These are phyloP conservation scores for Tringa solitaria DNA, from an alignment of 2,113 vertebrate species.

Conservation along the genomic window DNA sequence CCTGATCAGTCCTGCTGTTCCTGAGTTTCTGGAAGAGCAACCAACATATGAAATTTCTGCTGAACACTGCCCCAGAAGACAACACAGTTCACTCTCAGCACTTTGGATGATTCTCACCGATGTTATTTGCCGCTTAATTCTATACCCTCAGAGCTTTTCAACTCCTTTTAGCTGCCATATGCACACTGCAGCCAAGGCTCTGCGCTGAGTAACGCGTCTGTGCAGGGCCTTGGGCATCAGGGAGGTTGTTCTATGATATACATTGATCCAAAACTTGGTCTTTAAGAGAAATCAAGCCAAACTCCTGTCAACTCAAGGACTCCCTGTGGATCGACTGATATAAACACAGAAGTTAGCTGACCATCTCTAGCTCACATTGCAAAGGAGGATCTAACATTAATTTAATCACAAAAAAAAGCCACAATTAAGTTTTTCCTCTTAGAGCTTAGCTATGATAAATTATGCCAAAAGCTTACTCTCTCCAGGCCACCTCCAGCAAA, in stretches of 20 bases:
- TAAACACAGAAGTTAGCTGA: background rate
- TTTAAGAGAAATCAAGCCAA: slow-evolving; percentile 13
- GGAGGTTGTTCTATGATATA: background rate
- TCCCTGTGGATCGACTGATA: background rate
- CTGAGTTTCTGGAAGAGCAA: background rate
- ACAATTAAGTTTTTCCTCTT: background rate
- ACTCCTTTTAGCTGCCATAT: background rate
- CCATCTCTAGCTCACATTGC: background rate
- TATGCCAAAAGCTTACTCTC: background rate
- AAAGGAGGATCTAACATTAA: background rate
- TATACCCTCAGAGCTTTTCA: background rate
- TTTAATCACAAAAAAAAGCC: background rate
- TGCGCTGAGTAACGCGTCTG: background rate
- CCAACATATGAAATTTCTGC: background rate
- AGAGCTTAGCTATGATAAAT: background rate
- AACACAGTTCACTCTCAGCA: background rate
- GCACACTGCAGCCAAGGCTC: background rate
- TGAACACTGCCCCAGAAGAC: slow-evolving; percentile 8
- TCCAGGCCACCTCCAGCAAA: background rate
- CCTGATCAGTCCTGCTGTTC: background rate
- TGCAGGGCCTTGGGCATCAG: background rate
- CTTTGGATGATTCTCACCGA: background rate
- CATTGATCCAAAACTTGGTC: slow-evolving; percentile 2
- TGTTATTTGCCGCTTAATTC: slow-evolving; percentile 1
- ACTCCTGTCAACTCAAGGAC: background rate